phyloP scores from a whole-genome alignment of 1,140 invertebrate genomes.

The Drosophila tani region DNA sequence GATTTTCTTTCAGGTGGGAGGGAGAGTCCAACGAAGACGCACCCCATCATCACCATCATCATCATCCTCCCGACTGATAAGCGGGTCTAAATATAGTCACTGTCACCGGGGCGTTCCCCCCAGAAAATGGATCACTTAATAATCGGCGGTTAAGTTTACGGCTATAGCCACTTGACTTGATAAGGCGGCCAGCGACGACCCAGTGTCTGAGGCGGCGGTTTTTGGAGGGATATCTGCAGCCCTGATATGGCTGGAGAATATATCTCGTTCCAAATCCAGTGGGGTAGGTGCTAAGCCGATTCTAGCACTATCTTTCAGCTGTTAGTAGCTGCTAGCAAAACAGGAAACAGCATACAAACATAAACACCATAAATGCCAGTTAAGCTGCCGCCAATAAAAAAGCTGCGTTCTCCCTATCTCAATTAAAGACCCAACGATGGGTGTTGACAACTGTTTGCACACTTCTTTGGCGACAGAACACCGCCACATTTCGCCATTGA shows the following conservation, averaged over 20 bases:
- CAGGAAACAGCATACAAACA: slow-evolving; percentile 42
- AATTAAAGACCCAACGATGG: slow-evolving; percentile 27
- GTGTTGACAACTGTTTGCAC: slow-evolving; percentile 44
- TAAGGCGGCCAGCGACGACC: slow-evolving; percentile 25
- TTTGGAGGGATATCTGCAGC: not conserved
- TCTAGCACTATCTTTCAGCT: not conserved
- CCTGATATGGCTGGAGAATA: slow-evolving; percentile 15
- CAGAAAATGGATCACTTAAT: slow-evolving; percentile 42
- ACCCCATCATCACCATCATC: slow-evolving; percentile 9
- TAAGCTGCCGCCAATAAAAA: slow-evolving; percentile 42
- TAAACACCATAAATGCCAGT: slow-evolving; percentile 42
- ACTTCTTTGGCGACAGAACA: slow-evolving; percentile 31
- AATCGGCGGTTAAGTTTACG: slow-evolving; percentile 41
- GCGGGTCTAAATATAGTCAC: slow-evolving; percentile 20
- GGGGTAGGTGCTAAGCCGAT: slow-evolving; percentile 26
- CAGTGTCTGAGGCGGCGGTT: slow-evolving; percentile 22
- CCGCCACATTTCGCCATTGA: slow-evolving; percentile 15
- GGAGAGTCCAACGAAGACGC: slow-evolving; percentile 4
- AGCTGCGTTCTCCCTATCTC: slow-evolving; percentile 15
- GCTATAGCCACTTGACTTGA: slow-evolving; percentile 36
- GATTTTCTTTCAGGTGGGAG: slow-evolving; percentile 34
- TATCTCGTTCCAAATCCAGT: not conserved
- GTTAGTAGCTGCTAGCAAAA: slow-evolving; percentile 15
- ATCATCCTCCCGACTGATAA: slow-evolving; percentile 26
- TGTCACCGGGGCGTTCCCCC: slow-evolving; percentile 30